Percentiles rank a stretch among this genome's conserved stretches.
These are phyloP conservation scores for Petrocephalus zakoni DNA, from an alignment of 2,113 vertebrate genomes.

Conservation along the genomic window DNA sequence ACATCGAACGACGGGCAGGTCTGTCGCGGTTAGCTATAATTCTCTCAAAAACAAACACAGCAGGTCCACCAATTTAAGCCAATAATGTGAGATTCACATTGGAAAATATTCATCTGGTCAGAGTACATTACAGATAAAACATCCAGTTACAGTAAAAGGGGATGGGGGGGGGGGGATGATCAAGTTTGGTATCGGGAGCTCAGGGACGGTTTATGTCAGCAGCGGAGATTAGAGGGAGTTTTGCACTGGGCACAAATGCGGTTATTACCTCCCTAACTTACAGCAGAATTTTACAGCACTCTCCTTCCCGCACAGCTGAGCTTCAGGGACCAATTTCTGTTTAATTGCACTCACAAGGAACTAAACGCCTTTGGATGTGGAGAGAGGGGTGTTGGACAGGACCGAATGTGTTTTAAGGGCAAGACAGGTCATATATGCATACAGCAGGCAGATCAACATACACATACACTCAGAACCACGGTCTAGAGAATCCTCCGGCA, in stretches of 20 bases:
- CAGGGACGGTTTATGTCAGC: conserved; percentile 32
- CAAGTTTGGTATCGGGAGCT: conserved; percentile 21
- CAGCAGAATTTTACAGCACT: conserved; percentile 30
- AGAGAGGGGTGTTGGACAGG: conserved; percentile 20
- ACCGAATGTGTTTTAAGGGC: not conserved
- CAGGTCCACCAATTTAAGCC: not conserved
- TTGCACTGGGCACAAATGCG: conserved; percentile 16
- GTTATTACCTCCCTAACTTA: conserved; percentile 53
- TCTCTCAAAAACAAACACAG: not conserved
- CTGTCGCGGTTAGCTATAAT: too few species aligned
- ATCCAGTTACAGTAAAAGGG: not conserved
- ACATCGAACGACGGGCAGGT: not conserved
- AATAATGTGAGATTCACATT: not conserved
- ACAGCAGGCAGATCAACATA: not conserved
- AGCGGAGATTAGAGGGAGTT: conserved; percentile 27
- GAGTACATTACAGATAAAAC: not conserved
- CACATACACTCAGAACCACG: not conserved
- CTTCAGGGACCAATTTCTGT: conserved; percentile 50
- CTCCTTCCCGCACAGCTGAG: conserved; percentile 28
- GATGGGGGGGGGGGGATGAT: not conserved
- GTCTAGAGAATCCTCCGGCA: not conserved
- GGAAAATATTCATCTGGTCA: conserved; percentile 11
- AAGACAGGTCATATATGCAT: not conserved
- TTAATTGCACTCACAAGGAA: conserved; percentile 63
- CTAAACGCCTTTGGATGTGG: conserved; percentile 46